Evolutionary conservation across 2,888 invertebrate genomes (phyloP).

Genomic region (Subacronicta megacephala): DNA sequence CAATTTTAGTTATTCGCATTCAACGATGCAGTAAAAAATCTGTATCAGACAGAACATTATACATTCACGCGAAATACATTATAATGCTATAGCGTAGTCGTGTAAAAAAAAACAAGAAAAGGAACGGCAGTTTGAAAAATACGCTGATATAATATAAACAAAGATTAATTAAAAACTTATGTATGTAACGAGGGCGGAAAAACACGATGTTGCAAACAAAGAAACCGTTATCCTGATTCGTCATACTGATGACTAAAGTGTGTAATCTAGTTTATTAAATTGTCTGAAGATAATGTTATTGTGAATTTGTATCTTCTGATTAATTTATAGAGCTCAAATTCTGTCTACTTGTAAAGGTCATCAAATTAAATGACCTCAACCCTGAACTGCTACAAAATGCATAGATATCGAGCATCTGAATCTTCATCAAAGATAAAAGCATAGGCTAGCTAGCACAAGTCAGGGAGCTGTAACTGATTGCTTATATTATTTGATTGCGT

Average conservation of each 20-base stretch:
- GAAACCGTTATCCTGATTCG: constrained; percentile 51
- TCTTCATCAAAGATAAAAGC: too few relatives aligned
- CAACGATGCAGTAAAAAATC: neutral
- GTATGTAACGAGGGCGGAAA: constrained; percentile 42
- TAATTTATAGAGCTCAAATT: too few relatives aligned
- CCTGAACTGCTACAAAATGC: too few relatives aligned
- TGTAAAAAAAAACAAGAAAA: constrained; percentile 13
- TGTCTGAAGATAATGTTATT: constrained; percentile 12
- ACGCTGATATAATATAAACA: constrained; percentile 35
- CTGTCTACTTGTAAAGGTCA: too few relatives aligned
- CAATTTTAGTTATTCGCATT: too few relatives aligned
- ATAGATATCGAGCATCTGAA: too few relatives aligned
- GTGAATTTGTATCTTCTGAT: neutral
- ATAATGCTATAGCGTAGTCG: neutral
- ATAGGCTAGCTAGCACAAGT: too few relatives aligned
- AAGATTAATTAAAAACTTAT: constrained; percentile 34
- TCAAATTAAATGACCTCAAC: too few relatives aligned
- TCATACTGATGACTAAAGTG: constrained; percentile 42
- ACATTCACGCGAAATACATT: neutral
- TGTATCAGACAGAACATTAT: too few relatives aligned
- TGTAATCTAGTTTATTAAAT: constrained; percentile 33
- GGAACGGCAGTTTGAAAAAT: constrained; percentile 4
- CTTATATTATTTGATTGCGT: too few relatives aligned
- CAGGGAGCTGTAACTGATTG: too few relatives aligned
- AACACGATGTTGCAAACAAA: constrained; percentile 44